phyloP scores from a whole-genome alignment of 2,797 vertebrate genomes.

The Iguana delicatissima region DNA sequence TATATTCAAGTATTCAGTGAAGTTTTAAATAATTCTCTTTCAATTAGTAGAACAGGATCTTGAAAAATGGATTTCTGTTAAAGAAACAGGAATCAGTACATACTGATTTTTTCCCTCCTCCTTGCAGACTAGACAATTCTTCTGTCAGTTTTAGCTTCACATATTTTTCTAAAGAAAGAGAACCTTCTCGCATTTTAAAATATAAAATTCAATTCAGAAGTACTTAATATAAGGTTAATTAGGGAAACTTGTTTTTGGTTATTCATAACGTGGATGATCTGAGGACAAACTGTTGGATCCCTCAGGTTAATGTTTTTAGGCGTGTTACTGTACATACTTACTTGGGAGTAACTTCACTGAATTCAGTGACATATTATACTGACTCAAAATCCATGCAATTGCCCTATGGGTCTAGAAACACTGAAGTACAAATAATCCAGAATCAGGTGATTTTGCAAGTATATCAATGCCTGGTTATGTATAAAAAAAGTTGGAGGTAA shows the following conservation, averaged over 20 bases:
- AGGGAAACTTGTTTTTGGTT: constrained; percentile 60
- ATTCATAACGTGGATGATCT: constrained; percentile 71
- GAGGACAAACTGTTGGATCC: constrained; percentile 79
- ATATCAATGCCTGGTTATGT: constrained; percentile 72
- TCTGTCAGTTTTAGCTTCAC: constrained; percentile 59
- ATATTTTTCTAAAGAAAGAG: constrained; percentile 51
- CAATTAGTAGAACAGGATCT: constrained; percentile 77
- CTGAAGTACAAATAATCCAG: constrained; percentile 81
- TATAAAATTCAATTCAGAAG: constrained; percentile 35
- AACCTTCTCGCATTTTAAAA: constrained; percentile 24
- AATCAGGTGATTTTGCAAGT: constrained; percentile 80
- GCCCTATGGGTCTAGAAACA: constrained; percentile 75
- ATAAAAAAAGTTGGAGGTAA: constrained; percentile 59
- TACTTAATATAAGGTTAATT: constrained; percentile 44
- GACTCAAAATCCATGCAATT: neutral
- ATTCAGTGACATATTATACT: constrained; percentile 57
- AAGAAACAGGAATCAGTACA: constrained; percentile 73
- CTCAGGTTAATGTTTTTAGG: constrained; percentile 77
- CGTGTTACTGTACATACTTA: constrained; percentile 50
- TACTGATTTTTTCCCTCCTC: constrained; percentile 53
- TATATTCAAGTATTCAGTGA: constrained; percentile 79
- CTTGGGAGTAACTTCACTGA: neutral
- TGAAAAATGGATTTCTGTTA: constrained; percentile 78
- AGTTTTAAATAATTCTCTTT: constrained; percentile 84
- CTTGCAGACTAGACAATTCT: constrained; percentile 70